A percentile compares a stretch with the other conserved stretches of the same genome.
These are phyloP conservation scores for Molossus alvarezi DNA, from an alignment of 2,797 vertebrate species.

Conservation along the genomic window DNA sequence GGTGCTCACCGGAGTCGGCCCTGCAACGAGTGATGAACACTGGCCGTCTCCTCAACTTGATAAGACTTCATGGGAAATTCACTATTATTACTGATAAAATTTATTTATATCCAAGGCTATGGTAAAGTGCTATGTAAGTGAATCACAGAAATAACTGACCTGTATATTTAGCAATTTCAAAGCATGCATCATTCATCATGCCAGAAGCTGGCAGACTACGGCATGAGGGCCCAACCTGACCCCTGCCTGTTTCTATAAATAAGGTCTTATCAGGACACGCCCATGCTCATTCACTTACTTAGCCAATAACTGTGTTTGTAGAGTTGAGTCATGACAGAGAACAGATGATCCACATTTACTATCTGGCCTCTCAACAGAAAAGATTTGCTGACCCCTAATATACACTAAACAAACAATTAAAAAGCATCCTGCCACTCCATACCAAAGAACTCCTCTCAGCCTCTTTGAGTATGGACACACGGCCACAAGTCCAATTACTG, in stretches of 20 bases:
- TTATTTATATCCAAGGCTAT: not conserved
- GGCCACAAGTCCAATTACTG: not conserved
- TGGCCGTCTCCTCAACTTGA: not conserved
- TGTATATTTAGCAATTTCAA: slow-evolving; percentile 30
- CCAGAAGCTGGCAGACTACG: not conserved
- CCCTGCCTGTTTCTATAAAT: not conserved
- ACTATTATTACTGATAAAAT: not conserved
- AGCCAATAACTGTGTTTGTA: not conserved
- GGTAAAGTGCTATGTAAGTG: not conserved
- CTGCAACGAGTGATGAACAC: not conserved
- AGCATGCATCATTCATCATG: not conserved
- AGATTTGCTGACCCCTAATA: not conserved
- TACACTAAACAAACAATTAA: not conserved
- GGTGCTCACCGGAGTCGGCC: not conserved
- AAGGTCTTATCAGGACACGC: not conserved
- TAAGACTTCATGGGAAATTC: not conserved
- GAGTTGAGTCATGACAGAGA: not conserved
- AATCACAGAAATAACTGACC: not conserved
- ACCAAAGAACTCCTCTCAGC: slow-evolving; percentile 15
- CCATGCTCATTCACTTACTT: not conserved
- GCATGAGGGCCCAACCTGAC: not conserved
- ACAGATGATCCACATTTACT: not conserved
- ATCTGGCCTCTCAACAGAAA: not conserved
- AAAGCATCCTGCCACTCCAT: not conserved
- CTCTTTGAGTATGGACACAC: not conserved